Evolutionary conservation across 2,888 invertebrate species (phyloP).

Genomic region (Pyralis farinalis): DNA sequence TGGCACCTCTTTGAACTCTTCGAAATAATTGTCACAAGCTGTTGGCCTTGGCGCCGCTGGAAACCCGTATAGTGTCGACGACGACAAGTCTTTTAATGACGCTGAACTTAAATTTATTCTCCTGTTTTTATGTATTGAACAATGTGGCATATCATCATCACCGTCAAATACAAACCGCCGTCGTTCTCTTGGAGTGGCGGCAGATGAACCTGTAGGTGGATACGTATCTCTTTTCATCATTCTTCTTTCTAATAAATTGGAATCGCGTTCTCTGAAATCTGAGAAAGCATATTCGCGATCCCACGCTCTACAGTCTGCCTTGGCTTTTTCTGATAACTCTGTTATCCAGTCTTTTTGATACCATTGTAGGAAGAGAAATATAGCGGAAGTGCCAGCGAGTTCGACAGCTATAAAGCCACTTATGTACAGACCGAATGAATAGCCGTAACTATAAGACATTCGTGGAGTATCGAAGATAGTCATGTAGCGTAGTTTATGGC

Average conservation of each 20-base stretch:
- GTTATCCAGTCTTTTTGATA: constrained; percentile 85
- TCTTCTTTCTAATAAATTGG: constrained; percentile 61
- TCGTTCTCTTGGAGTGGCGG: constrained; percentile 74
- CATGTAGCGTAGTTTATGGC: constrained; percentile 90
- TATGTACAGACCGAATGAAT: constrained; percentile 92
- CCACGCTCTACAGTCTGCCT: constrained; percentile 72
- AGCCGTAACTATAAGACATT: constrained; percentile 93
- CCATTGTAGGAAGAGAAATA: constrained; percentile 92
- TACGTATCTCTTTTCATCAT: constrained; percentile 74
- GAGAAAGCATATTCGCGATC: constrained; percentile 75
- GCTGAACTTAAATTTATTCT: constrained; percentile 76
- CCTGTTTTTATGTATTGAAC: constrained; percentile 80
- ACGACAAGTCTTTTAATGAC: constrained; percentile 80
- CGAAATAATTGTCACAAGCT: constrained; percentile 82
- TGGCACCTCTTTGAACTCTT: constrained; percentile 75
- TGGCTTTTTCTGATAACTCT: constrained; percentile 71
- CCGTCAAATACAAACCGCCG: constrained; percentile 85
- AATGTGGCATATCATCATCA: constrained; percentile 75
- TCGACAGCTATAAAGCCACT: constrained; percentile 92
- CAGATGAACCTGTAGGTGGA: constrained; percentile 62
- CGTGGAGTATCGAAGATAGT: constrained; percentile 89
- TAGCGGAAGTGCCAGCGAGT: constrained; percentile 91
- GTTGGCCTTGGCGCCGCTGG: constrained; percentile 83
- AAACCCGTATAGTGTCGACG: constrained; percentile 82
- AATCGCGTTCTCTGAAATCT: constrained; percentile 69